Evolutionary conservation across 2,888 invertebrate genomes (phyloP).

Genomic region (Rhagophthalmus giganteus): DNA sequence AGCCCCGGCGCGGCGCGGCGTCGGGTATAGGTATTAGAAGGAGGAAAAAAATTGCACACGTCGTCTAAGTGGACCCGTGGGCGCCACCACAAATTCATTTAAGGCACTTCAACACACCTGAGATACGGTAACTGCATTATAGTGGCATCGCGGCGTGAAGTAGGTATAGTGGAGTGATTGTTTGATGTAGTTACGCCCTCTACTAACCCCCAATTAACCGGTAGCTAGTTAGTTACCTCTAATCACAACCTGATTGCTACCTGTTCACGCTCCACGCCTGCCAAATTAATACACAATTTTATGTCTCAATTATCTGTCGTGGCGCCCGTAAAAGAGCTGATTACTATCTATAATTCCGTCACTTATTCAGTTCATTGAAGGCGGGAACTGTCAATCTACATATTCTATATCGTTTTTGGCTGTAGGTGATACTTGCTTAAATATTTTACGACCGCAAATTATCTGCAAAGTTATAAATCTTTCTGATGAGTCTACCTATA

Average conservation of each 20-base stretch:
- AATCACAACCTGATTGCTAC: constrained; percentile 55
- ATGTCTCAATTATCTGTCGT: constrained; percentile 43
- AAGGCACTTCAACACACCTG: constrained; percentile 34
- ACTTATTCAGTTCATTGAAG: constrained; percentile 27
- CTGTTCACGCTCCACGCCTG: constrained; percentile 51
- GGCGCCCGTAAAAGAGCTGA: constrained; percentile 33
- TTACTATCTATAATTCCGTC: constrained; percentile 35
- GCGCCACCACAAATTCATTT: constrained; percentile 35
- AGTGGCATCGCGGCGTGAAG: constrained; percentile 30
- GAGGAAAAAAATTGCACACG: constrained; percentile 26
- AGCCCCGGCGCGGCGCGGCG: no score
- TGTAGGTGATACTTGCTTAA: constrained; percentile 17
- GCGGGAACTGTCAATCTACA: constrained; percentile 29
- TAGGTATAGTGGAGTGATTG: constrained; percentile 46
- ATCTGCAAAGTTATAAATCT: constrained; percentile 16
- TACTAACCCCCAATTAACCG: constrained; percentile 55
- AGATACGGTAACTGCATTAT: constrained; percentile 28
- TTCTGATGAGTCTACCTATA: no score
- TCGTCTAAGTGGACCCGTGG: constrained; percentile 12
- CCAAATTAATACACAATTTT: constrained; percentile 51
- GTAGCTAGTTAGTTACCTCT: constrained; percentile 54
- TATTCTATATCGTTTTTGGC: constrained; percentile 26
- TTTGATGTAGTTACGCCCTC: constrained; percentile 55
- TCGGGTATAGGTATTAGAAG: constrained; percentile 2
- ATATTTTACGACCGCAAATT: constrained; percentile 19